Percentiles rank a stretch among this genome's conserved stretches.
Conservation (phyloP, 2,888 invertebrate genomes). For the Stictocephala bisonia region DNA sequence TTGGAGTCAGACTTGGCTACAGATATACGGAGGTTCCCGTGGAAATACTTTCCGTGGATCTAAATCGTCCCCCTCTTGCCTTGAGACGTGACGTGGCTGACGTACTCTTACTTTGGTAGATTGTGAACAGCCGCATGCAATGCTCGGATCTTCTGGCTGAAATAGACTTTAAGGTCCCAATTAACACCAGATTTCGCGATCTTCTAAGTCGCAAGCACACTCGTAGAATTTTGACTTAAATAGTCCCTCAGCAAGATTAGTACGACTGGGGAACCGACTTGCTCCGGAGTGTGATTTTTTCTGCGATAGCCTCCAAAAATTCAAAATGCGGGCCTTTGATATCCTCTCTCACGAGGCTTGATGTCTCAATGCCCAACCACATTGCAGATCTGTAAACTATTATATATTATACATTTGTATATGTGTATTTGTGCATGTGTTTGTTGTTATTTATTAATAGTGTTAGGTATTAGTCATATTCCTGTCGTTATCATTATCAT, state of each 20-base stretch:
- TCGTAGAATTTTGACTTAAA: neutral
- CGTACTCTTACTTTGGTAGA: neutral
- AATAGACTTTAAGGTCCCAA: neutral
- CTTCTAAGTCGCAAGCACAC: neutral
- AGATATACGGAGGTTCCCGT: neutral
- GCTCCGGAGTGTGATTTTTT: neutral
- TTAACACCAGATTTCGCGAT: neutral
- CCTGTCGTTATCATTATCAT: too few species aligned
- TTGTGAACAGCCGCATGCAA: neutral
- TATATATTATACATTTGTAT: too few species aligned
- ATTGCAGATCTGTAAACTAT: too few species aligned
- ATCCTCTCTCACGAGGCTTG: too few species aligned
- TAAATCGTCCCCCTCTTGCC: neutral
- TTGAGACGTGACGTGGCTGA: neutral
- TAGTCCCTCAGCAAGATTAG: neutral
- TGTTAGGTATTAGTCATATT: too few species aligned
- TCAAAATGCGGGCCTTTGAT: neutral
- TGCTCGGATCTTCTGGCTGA: neutral
- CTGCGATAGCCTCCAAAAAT: neutral
- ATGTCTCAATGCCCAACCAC: too few species aligned
- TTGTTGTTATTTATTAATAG: too few species aligned
- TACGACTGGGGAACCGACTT: neutral
- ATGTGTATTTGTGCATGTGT: too few species aligned
- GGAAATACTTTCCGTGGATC: neutral
- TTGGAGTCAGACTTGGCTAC: neutral